These are phyloP conservation scores for Drosophila histrio DNA, from an alignment of 2,888 invertebrate genomes.

Conservation along the genomic window DNA sequence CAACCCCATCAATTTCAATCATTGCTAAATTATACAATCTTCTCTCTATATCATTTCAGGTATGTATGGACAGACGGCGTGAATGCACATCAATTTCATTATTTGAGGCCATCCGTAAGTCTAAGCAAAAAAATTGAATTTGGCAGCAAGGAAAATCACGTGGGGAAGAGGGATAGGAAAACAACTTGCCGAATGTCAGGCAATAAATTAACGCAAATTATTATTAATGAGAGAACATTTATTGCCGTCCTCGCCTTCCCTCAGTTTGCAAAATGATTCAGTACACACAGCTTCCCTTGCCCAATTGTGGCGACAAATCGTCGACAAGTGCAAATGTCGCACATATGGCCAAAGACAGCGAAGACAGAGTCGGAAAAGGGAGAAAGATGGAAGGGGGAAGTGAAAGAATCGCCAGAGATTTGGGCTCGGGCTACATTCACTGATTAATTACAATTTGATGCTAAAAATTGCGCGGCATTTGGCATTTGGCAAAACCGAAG, in stretches of 20 bases:
- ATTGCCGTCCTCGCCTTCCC: conserved; percentile 54
- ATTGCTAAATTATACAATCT: conserved; percentile 35
- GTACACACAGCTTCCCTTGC: conserved; percentile 22
- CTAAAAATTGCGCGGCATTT: conserved; percentile 68
- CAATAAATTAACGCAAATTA: conserved; percentile 78
- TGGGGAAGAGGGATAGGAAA: conserved; percentile 5
- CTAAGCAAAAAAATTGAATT: conserved; percentile 51
- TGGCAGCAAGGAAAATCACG: conserved; percentile 25
- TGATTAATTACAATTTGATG: conserved; percentile 77
- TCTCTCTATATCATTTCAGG: conserved; percentile 56
- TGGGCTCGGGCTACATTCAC: conserved; percentile 35
- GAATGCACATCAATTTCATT: conserved; percentile 53
- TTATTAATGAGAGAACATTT: conserved; percentile 77
- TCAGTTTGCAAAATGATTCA: conserved; percentile 12
- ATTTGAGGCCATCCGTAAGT: conserved; percentile 60
- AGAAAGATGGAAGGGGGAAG: neutral
- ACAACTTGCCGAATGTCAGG: conserved; percentile 52
- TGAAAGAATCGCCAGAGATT: conserved; percentile 17
- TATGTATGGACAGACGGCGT: conserved; percentile 44
- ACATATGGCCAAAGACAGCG: conserved; percentile 42
- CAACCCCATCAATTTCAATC: conserved; percentile 23
- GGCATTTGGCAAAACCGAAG: conserved; percentile 20
- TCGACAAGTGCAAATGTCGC: conserved; percentile 70
- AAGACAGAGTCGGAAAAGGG: neutral
- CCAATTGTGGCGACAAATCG: conserved; percentile 69